Conservation (phyloP, 2,888 invertebrate species). For the Drosophila atripex region DNA sequence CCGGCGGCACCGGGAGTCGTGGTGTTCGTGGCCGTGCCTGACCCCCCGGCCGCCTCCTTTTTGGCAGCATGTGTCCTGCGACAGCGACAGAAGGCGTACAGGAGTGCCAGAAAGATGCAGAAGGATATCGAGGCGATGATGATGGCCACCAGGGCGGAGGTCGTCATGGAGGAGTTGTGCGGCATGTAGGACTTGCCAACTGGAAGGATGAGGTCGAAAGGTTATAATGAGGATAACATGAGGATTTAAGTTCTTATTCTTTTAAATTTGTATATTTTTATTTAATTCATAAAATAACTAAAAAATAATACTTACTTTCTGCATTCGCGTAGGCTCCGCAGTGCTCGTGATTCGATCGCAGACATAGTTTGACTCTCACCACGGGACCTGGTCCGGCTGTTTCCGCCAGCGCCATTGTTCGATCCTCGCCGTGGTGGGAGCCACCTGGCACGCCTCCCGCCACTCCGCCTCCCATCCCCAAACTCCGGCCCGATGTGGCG, state of each 20-base stretch:
- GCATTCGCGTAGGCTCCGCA: slow-evolving; percentile 94
- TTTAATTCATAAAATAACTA: no score
- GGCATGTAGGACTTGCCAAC: slow-evolving; percentile 81
- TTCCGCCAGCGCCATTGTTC: slow-evolving; percentile 87
- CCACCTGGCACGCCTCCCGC: slow-evolving; percentile 38
- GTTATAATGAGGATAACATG: background rate
- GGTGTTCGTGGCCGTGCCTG: slow-evolving; percentile 31
- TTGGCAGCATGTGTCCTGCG: slow-evolving; percentile 72
- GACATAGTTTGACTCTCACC: slow-evolving; percentile 92
- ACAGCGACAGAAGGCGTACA: slow-evolving; percentile 78
- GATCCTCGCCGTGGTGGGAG: slow-evolving; percentile 85
- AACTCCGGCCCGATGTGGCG: slow-evolving; percentile 43
- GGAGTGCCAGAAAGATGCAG: slow-evolving; percentile 63
- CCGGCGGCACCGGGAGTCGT: slow-evolving; percentile 19
- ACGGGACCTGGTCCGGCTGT: slow-evolving; percentile 84
- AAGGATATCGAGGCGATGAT: slow-evolving; percentile 74
- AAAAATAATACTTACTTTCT: slow-evolving; percentile 88
- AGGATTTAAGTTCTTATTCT: background rate
- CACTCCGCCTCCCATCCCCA: slow-evolving; percentile 24
- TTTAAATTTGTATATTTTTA: no score
- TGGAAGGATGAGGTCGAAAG: slow-evolving; percentile 43
- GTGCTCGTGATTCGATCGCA: slow-evolving; percentile 91
- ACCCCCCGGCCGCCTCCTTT: slow-evolving; percentile 63
- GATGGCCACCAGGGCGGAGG: slow-evolving; percentile 79
- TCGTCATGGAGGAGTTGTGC: slow-evolving; percentile 72